Conservation (phyloP, 2,888 invertebrate genomes). For the Philhelius pedissequus region DNA sequence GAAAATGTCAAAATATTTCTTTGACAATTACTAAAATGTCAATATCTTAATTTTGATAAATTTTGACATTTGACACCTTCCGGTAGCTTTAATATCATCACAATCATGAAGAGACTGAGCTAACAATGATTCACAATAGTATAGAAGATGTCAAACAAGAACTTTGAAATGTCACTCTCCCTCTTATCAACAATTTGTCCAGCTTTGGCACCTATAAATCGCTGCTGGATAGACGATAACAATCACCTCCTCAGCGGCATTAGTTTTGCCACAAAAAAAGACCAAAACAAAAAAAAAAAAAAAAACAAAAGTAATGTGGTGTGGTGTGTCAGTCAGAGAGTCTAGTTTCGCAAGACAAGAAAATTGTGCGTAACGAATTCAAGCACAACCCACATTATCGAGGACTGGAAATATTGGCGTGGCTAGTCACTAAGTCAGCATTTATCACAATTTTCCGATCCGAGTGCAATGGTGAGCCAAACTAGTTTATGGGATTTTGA, state of each 20-base stretch:
- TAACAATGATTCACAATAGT: neutral
- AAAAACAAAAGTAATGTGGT: conserved; percentile 2
- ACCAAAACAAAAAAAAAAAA: conserved; percentile 18
- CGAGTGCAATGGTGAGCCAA: conserved; percentile 18
- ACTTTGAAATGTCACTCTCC: conserved; percentile 15
- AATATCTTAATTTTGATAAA: no score
- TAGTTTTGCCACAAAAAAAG: conserved; percentile 21
- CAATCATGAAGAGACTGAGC: no score
- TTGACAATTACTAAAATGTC: neutral
- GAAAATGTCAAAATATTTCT: neutral
- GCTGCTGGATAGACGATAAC: conserved; percentile 33
- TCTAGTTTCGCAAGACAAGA: conserved; percentile 18
- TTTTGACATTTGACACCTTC: neutral
- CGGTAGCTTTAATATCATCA: neutral
- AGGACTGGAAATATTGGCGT: conserved; percentile 37
- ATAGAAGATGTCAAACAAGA: neutral
- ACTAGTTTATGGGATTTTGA: conserved; percentile 38
- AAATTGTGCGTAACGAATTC: conserved; percentile 50
- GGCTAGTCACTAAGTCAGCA: conserved; percentile 31
- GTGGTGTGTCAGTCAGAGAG: neutral
- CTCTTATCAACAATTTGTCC: conserved; percentile 45
- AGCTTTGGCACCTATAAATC: conserved; percentile 40
- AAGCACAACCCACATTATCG: conserved; percentile 35
- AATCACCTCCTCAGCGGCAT: conserved; percentile 5
- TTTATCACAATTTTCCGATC: neutral